These are phyloP conservation scores for Gallinago jamesoni DNA, from an alignment of 2,113 vertebrate species.

Conservation along the genomic window DNA sequence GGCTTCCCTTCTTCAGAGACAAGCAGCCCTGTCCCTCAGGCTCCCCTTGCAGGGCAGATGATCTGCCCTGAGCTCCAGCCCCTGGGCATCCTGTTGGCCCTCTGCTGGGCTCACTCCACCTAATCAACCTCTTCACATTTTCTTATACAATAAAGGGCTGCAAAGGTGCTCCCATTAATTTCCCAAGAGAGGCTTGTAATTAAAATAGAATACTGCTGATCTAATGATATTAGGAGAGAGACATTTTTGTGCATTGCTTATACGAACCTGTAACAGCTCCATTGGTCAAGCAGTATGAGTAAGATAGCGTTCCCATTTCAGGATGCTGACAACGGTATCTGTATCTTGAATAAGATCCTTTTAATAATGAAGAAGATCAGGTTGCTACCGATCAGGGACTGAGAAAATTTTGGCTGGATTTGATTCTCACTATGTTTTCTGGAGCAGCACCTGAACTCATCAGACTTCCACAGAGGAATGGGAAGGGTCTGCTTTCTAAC, in stretches of 20 bases:
- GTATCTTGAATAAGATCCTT: not conserved
- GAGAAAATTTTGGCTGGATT: not conserved
- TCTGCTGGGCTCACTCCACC: not conserved
- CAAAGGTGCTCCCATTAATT: not conserved
- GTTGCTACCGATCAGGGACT: not conserved
- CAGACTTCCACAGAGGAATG: not conserved
- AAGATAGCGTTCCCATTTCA: not conserved
- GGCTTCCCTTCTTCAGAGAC: not conserved
- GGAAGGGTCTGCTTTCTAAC: not conserved
- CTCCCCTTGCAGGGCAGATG: not conserved
- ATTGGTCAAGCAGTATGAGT: not conserved
- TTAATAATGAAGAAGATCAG: not conserved
- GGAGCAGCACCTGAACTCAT: not conserved
- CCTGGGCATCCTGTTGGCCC: not conserved
- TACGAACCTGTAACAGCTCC: accelerated
- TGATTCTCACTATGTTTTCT: not conserved
- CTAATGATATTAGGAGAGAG: not conserved
- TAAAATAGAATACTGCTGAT: not conserved
- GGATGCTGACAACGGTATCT: not conserved
- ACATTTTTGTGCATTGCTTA: not conserved
- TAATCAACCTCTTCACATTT: not conserved
- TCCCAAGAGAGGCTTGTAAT: not conserved
- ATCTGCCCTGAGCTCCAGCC: not conserved
- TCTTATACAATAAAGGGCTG: not conserved
- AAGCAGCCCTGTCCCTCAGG: not conserved